Evolutionary conservation across 2,797 vertebrate species (phyloP).

Genomic region (Dermochelys coriacea): DNA sequence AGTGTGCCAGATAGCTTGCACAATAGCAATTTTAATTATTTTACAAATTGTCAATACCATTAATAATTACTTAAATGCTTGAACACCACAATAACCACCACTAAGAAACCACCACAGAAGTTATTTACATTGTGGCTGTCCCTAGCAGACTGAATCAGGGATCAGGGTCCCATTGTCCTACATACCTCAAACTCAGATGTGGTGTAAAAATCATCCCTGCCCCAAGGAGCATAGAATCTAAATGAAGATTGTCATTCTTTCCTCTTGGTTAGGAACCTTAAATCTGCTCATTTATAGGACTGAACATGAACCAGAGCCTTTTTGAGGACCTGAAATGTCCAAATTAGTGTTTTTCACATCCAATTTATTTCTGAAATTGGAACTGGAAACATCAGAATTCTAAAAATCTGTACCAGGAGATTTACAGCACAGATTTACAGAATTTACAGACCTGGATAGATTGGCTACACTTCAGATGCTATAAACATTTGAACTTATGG

Average conservation of each 20-base stretch:
- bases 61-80: constrained; percentile 21
- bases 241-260: neutral
- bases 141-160: neutral
- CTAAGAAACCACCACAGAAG: constrained; percentile 15
- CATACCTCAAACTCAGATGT: neutral
- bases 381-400: neutral
- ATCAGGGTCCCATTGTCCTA: neutral
- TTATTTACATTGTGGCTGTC: neutral
- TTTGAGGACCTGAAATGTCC: constrained; percentile 2
- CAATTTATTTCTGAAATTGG: neutral
- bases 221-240: constrained; percentile 17
- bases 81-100: constrained; percentile 9
- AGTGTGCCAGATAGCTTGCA: neutral
- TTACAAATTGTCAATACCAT: neutral
- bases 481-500: neutral
- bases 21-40: neutral
- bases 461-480: neutral
- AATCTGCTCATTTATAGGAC: neutral
- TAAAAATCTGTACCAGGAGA: constrained; percentile 1
- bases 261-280: constrained; percentile 27
- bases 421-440: neutral
- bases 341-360: neutral
- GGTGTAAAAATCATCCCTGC: neutral
- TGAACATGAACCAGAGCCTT: constrained; percentile 3
- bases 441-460: neutral